These are phyloP conservation scores for Drosophila heteroneura DNA, from an alignment of 2,888 invertebrate genomes.

Conservation along the genomic window DNA sequence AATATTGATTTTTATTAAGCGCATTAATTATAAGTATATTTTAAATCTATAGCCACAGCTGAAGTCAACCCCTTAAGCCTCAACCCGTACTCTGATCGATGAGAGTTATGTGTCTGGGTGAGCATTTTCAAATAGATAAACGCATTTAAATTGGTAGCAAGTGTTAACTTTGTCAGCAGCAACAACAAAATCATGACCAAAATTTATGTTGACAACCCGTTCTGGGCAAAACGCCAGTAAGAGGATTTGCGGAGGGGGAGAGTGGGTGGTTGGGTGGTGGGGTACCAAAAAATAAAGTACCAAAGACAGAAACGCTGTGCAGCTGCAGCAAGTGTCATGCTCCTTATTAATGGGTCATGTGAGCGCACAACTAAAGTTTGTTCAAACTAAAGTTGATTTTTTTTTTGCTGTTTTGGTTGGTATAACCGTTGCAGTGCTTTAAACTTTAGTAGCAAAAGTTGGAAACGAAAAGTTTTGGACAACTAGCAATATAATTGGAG, in stretches of 20 bases:
- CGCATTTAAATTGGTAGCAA: slow-evolving; percentile 69
- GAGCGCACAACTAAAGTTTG: slow-evolving; percentile 53
- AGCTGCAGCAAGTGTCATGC: slow-evolving; percentile 46
- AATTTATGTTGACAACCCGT: slow-evolving; percentile 75
- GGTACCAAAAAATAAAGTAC: slow-evolving; percentile 48
- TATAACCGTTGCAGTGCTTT: slow-evolving; percentile 28
- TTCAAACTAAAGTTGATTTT: slow-evolving; percentile 33
- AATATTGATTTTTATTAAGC: slow-evolving; percentile 13
- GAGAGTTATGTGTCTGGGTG: slow-evolving; percentile 38
- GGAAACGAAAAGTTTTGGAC: slow-evolving; percentile 32
- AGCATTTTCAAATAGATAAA: slow-evolving; percentile 62
- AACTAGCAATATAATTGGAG: slow-evolving; percentile 22
- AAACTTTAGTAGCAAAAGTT: slow-evolving; percentile 49
- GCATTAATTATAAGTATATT: slow-evolving; percentile 14
- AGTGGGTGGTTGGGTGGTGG: slow-evolving; percentile 10
- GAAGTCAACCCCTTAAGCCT: neutral
- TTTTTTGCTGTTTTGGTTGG: neutral
- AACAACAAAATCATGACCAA: slow-evolving; percentile 48
- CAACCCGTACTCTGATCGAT: neutral
- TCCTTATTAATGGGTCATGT: slow-evolving; percentile 77
- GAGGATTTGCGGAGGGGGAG: neutral
- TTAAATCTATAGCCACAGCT: slow-evolving; percentile 3
- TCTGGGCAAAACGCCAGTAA: slow-evolving; percentile 57
- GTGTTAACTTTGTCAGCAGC: slow-evolving; percentile 61
- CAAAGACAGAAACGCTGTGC: slow-evolving; percentile 38